These are phyloP conservation scores for Trachymyrmex septentrionalis DNA, from an alignment of 1,140 invertebrate genomes.

Conservation along the genomic window DNA sequence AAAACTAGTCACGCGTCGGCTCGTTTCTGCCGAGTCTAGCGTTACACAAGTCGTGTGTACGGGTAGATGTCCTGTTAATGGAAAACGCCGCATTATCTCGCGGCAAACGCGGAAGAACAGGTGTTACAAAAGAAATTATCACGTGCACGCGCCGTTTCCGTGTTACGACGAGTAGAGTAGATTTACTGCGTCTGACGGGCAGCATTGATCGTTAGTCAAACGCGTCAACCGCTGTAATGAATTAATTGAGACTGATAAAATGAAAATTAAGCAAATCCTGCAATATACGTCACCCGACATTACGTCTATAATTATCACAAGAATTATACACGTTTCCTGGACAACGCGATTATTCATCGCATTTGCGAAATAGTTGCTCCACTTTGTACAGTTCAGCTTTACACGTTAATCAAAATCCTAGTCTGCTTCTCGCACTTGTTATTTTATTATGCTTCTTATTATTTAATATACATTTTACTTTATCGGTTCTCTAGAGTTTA, in stretches of 20 bases:
- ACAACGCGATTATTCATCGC: not conserved
- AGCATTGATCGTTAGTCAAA: conserved; percentile 15
- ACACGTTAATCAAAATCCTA: not conserved
- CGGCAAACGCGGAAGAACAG: conserved; percentile 70
- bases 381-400: not conserved
- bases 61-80: conserved; percentile 75
- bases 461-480: not conserved
- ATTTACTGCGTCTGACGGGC: conserved; percentile 3
- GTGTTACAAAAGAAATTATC: conserved; percentile 69
- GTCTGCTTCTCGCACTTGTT: not conserved
- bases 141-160: conserved; percentile 51
- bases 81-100: conserved; percentile 70
- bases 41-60: conserved; percentile 52
- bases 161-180: conserved; percentile 32
- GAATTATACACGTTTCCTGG: not conserved
- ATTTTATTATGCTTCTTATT: not conserved
- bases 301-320: conserved; percentile 1
- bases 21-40: conserved; percentile 64
- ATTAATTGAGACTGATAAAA: conserved; percentile 3
- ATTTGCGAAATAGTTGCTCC: not conserved
- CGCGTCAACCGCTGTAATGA: conserved; percentile 35
- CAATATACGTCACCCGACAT: not conserved
- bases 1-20: conserved; percentile 50
- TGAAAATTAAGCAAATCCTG: not conserved
- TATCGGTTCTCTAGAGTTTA: not conserved